Evolutionary conservation across 2,113 vertebrate genomes (phyloP).

Genomic region (Rhinopomastus cyanomelas): DNA sequence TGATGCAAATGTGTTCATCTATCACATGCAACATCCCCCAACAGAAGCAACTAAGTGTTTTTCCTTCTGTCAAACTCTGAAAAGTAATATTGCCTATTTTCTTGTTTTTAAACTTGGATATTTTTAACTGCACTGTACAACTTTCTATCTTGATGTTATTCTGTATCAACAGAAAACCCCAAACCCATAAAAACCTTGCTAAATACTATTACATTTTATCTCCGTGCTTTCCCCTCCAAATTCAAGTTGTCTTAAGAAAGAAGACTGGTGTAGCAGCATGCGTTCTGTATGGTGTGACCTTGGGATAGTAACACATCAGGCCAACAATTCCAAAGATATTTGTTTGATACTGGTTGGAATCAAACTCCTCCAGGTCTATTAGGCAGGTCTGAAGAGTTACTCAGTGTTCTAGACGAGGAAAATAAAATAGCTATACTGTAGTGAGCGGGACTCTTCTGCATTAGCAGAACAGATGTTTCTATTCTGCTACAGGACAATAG

Average conservation of each 20-base stretch:
- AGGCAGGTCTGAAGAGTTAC: neutral
- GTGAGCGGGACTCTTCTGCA: neutral
- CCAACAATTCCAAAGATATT: neutral
- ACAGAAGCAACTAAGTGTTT: neutral
- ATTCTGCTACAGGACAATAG: too few species aligned
- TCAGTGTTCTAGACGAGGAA: neutral
- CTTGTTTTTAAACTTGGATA: neutral
- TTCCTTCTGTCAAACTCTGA: neutral
- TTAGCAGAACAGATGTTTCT: neutral
- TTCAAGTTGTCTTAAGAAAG: neutral
- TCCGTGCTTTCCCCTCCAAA: neutral
- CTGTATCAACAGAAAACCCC: neutral
- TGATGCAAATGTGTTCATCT: neutral
- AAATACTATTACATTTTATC: neutral
- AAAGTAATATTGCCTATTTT: neutral
- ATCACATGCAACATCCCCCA: neutral
- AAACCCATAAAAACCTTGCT: neutral
- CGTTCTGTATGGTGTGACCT: neutral
- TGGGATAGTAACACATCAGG: neutral
- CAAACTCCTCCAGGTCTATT: neutral
- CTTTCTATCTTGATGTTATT: neutral
- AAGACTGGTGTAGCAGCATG: neutral
- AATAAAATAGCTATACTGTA: neutral
- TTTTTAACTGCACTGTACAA: neutral
- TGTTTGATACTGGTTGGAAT: constrained; percentile 16